Evolutionary conservation across 2,888 invertebrate species (phyloP).

Genomic region (Glyphotaelius pellucidus): DNA sequence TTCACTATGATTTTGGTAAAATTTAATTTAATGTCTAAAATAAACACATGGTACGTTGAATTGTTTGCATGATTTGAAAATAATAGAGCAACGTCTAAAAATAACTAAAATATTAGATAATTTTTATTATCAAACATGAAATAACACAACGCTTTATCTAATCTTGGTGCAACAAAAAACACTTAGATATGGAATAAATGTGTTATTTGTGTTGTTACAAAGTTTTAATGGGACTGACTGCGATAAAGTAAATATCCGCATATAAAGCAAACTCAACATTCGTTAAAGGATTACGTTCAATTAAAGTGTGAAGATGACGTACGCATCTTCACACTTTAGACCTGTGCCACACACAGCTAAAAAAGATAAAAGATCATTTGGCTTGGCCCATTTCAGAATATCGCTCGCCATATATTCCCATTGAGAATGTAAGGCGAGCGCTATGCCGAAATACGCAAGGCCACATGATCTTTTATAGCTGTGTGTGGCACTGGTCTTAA

Average conservation of each 20-base stretch:
- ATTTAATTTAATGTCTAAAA: neutral
- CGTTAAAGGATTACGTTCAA: neutral
- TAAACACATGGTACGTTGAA: neutral
- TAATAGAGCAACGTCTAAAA: neutral
- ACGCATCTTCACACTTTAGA: neutral
- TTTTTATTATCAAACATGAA: neutral
- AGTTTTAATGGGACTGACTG: neutral
- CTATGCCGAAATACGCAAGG: no score
- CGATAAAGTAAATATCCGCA: neutral
- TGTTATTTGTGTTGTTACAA: neutral
- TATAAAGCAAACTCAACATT: no score
- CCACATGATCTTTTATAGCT: no score
- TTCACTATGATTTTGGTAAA: no score
- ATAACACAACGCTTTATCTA: neutral
- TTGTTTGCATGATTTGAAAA: neutral
- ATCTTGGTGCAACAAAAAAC: neutral
- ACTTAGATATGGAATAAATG: neutral
- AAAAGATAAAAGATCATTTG: no score
- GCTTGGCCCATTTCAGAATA: no score
- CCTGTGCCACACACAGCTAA: no score
- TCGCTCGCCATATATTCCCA: no score
- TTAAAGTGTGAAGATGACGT: neutral
- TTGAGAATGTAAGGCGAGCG: no score
- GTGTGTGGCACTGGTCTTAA: no score
- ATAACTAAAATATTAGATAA: neutral